Conservation (phyloP, 1,140 invertebrate species). For the Hetaerina americana region DNA sequence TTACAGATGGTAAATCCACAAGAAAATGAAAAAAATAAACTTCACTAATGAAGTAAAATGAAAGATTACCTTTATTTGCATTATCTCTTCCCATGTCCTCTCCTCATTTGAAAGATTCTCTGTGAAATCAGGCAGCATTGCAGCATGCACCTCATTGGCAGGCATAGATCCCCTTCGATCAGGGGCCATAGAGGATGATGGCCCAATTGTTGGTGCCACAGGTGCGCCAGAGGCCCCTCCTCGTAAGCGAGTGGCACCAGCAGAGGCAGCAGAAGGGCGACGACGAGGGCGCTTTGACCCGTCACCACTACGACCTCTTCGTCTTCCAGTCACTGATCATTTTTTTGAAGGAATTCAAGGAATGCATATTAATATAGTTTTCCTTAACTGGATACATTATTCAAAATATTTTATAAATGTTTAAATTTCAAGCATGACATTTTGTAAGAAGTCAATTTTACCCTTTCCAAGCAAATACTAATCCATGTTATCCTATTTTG, state of each 20-base stretch:
- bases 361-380: too few species aligned
- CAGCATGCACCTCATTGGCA: constrained; percentile 52
- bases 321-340: background rate
- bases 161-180: constrained; percentile 16
- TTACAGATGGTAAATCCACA: too few species aligned
- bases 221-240: constrained; percentile 35
- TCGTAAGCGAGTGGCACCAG: constrained; percentile 24
- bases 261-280: background rate
- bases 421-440: too few species aligned
- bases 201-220: constrained; percentile 11
- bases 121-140: constrained; percentile 62
- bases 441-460: too few species aligned
- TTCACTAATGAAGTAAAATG: too few species aligned
- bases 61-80: constrained; percentile 65
- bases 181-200: constrained; percentile 5
- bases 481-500: too few species aligned
- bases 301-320: background rate
- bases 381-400: too few species aligned
- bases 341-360: too few species aligned
- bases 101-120: constrained; percentile 70
- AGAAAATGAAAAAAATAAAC: too few species aligned
- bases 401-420: too few species aligned
- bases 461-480: too few species aligned
- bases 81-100: constrained; percentile 72
- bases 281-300: background rate